These are phyloP conservation scores for Grantiella picta DNA, from an alignment of 2,113 vertebrate genomes.

Conservation along the genomic window DNA sequence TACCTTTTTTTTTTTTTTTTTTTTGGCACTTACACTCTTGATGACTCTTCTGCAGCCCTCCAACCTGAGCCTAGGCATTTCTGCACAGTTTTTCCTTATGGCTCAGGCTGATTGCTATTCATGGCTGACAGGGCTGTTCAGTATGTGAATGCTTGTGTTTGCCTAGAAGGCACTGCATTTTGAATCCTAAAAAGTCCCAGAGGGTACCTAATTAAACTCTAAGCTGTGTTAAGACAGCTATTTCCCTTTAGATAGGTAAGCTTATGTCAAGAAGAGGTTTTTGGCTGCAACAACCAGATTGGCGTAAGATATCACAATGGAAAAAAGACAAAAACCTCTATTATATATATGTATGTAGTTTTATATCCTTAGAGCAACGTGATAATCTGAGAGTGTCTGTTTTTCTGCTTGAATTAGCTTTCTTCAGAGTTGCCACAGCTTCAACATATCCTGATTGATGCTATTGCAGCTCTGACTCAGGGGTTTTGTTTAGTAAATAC, in stretches of 20 bases:
- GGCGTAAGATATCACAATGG: not conserved
- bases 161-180: not conserved
- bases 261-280: not conserved
- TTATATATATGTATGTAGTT: not conserved
- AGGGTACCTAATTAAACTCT: not conserved
- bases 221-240: not conserved
- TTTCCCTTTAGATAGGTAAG: not conserved
- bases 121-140: not conserved
- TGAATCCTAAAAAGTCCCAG: not conserved
- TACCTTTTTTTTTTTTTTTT: not conserved
- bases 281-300: not conserved
- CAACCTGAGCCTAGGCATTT: not conserved
- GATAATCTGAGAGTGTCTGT: not conserved
- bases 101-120: not conserved
- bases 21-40: not conserved
- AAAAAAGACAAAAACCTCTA: not conserved
- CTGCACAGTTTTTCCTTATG: not conserved
- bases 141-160: rapidly evolving
- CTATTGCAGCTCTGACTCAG: not conserved
- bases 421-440: not conserved
- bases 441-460: not conserved
- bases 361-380: not conserved
- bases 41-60: not conserved
- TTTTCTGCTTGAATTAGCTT: not conserved
- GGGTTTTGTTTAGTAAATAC: not conserved